Base-by-base conservation (phyloP, 2,113 vertebrate species). In the Sinosuthora webbiana region DNA sequence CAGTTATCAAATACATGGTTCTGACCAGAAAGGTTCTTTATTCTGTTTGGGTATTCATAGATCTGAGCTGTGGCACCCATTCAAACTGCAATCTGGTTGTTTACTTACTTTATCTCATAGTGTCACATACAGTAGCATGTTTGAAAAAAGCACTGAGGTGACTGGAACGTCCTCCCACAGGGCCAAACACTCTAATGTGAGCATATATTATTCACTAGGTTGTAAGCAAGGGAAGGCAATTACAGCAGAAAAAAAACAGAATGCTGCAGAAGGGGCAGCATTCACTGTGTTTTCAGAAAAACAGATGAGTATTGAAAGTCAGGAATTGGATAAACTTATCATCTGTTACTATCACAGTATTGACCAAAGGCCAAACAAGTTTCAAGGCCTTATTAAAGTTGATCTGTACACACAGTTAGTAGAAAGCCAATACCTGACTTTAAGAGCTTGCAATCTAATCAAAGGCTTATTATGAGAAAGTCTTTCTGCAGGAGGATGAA, bases 161-260 rank as follows among this genome's bases (percentile, higher is more conserved):
- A 95, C 92, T 95, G 93, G 79, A 96, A 96, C 69, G 45, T 95
- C 73, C 87, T 97, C 96, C 95, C 96, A 95, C 67, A 91, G 95
- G 95, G 96, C 96, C 90, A 94, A 96, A 88, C 82, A 89, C 83
- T 96, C 86, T 96, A 97, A 96, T 95, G 90, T 95, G 93, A 93
- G 83, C 90, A 97, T 97, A 88, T 93, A 97, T 97, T 96, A 97
- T 97, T 97, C 85, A 97, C 94, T 88, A 96, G 83, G 41, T 68
- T 96, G 87, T 95, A 91, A 96, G 93, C 86, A 95, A 88, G 84
- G 65, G 52, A 96, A 96, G 79, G 87, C 95, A 97, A 95, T 97
- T 96, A 97, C 83, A 90, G 93, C 39, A 91, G 62, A 91, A 94
- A 93, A 92, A 94, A 95, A 93, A 80, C 86, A 82, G 83, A 95